phyloP scores from a whole-genome alignment of 2,797 vertebrate genomes.

The Liasis olivaceus region DNA sequence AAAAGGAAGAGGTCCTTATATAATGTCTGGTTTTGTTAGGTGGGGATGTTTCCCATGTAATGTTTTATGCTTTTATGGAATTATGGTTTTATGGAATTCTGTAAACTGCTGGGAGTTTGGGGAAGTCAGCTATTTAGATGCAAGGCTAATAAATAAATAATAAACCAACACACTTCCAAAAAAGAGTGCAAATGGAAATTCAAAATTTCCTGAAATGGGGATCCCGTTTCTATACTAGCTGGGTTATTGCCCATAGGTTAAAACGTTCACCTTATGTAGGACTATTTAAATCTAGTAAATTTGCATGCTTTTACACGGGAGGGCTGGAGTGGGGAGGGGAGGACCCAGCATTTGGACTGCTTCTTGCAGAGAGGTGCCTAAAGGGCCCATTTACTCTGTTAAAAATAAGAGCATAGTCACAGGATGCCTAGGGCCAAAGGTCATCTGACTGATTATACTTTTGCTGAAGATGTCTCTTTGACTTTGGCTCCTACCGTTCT shows the following conservation, averaged over 20 bases:
- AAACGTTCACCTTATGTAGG: background rate
- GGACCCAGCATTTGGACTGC: background rate
- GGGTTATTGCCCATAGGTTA: background rate
- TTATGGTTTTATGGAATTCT: background rate
- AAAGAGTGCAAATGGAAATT: background rate
- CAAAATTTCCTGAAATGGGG: background rate
- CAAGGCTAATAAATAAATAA: background rate
- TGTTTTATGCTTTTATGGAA: background rate
- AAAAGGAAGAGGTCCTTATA: background rate
- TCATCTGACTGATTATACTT: background rate
- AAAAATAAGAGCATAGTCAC: background rate
- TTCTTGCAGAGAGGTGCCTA: background rate
- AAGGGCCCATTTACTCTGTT: background rate
- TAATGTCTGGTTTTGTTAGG: background rate
- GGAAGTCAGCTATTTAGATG: background rate
- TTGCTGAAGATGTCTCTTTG: background rate
- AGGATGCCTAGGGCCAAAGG: background rate
- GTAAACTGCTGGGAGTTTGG: background rate
- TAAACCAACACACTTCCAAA: background rate
- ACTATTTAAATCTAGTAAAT: background rate
- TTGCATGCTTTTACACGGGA: background rate
- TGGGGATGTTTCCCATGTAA: background rate
- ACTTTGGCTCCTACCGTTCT: background rate
- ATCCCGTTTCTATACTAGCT: background rate
- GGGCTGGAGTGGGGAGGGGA: background rate